phyloP scores from a whole-genome alignment of 2,888 invertebrate genomes.

The Xestia ashworthii region DNA sequence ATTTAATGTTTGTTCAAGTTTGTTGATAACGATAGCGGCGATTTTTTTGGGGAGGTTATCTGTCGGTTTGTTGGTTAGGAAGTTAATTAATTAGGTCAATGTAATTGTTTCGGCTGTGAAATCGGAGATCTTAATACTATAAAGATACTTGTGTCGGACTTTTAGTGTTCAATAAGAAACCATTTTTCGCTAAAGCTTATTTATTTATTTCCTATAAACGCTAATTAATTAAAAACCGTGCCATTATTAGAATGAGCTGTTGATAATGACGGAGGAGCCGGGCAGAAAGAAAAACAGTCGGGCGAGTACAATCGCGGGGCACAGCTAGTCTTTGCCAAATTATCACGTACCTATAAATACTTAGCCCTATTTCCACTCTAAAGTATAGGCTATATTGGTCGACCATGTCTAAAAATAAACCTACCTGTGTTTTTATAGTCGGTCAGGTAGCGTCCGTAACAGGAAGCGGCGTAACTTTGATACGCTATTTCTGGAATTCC shows the following conservation, averaged over 20 bases:
- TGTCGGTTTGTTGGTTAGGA: neutral
- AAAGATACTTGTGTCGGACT: too few relatives aligned
- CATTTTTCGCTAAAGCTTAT: too few relatives aligned
- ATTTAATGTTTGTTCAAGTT: neutral
- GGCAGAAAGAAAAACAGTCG: neutral
- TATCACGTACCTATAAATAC: neutral
- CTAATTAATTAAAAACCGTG: neutral
- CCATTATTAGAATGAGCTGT: neutral
- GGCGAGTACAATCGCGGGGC: neutral
- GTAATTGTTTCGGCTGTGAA: neutral
- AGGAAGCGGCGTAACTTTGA: conserved; percentile 3
- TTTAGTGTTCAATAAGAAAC: neutral
- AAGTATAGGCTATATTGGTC: neutral
- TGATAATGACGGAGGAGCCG: neutral
- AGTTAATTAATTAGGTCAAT: neutral
- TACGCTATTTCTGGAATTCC: conserved; percentile 14
- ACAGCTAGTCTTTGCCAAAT: neutral
- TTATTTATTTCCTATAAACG: neutral
- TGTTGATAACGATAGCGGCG: conserved; percentile 9
- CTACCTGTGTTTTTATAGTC: conserved; percentile 29
- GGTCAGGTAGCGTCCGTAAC: conserved; percentile 34
- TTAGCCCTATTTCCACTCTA: neutral
- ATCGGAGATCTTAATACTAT: neutral
- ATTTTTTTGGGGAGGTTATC: neutral
- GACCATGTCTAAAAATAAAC: neutral